Percentiles rank a stretch among this genome's conserved stretches.
phyloP scores from a whole-genome alignment of 2,797 vertebrate species.

The Sebastes diploproa region DNA sequence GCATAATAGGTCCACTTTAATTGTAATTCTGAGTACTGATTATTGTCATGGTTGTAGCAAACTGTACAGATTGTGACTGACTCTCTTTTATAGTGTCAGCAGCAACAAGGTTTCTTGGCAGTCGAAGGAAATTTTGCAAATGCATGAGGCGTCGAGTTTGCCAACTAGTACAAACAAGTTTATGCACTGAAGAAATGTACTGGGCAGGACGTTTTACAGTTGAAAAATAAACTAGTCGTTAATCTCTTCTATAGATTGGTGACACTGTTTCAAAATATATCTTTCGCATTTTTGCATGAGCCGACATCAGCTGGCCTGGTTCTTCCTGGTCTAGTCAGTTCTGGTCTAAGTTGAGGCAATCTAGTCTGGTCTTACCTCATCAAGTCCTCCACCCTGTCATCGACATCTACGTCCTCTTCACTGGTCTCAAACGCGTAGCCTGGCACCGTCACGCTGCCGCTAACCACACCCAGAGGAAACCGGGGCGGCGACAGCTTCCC shows the following conservation, averaged over 20 bases:
- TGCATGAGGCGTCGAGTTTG: neutral
- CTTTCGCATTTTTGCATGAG: neutral
- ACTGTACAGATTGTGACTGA: neutral
- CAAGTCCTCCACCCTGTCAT: conserved; percentile 97
- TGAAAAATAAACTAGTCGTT: neutral
- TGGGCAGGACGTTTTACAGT: neutral
- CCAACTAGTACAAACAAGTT: neutral
- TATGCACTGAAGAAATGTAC: neutral
- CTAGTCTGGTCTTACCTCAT: conserved; percentile 88
- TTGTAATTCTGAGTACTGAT: neutral
- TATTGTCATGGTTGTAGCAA: neutral
- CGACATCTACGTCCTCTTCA: conserved; percentile 95
- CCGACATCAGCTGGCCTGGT: neutral
- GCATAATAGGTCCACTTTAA: neutral
- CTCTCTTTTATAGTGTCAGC: neutral
- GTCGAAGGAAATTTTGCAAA: neutral
- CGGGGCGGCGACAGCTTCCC: conserved; percentile 95
- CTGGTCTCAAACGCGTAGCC: conserved; percentile 91
- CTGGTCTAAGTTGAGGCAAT: neutral
- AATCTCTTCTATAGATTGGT: neutral
- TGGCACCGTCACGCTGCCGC: conserved; percentile 59
- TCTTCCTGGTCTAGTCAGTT: neutral
- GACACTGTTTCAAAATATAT: neutral
- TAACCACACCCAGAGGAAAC: conserved; percentile 87
- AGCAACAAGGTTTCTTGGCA: neutral